A percentile compares a stretch with the other conserved stretches of the same genome.
These are phyloP conservation scores for Nemotelus pantherinus DNA, from an alignment of 2,888 invertebrate genomes.

Conservation along the genomic window DNA sequence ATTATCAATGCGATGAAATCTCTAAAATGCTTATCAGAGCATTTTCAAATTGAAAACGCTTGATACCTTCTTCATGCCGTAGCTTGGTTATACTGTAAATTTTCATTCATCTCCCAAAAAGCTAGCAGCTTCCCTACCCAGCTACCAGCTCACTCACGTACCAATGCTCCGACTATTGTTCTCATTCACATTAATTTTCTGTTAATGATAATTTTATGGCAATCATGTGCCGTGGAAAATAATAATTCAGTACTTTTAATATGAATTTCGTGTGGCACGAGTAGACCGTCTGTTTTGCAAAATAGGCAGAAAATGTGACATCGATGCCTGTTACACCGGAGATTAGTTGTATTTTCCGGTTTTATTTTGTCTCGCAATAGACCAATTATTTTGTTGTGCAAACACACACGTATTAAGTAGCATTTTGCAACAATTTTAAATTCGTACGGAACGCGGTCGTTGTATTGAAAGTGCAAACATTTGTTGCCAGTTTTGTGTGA, in stretches of 20 bases:
- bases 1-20: constrained; percentile 10
- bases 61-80: neutral
- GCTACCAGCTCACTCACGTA: neutral
- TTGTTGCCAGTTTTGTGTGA: no score
- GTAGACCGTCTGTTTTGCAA: neutral
- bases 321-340: constrained; percentile 37
- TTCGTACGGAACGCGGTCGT: no score
- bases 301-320: constrained; percentile 26
- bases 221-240: constrained; percentile 40
- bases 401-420: neutral
- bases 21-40: neutral
- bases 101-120: no score
- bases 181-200: constrained; percentile 38
- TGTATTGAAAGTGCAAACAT: no score
- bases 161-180: constrained; percentile 29
- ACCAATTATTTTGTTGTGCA: constrained; percentile 39
- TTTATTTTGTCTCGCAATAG: constrained; percentile 29
- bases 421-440: no score
- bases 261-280: neutral
- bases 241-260: constrained; percentile 38
- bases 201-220: constrained; percentile 42
- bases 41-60: neutral
- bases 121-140: neutral
- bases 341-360: constrained; percentile 26
- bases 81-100: neutral